phyloP scores from a whole-genome alignment of 2,113 vertebrate genomes.

The Ramphastos sulfuratus region DNA sequence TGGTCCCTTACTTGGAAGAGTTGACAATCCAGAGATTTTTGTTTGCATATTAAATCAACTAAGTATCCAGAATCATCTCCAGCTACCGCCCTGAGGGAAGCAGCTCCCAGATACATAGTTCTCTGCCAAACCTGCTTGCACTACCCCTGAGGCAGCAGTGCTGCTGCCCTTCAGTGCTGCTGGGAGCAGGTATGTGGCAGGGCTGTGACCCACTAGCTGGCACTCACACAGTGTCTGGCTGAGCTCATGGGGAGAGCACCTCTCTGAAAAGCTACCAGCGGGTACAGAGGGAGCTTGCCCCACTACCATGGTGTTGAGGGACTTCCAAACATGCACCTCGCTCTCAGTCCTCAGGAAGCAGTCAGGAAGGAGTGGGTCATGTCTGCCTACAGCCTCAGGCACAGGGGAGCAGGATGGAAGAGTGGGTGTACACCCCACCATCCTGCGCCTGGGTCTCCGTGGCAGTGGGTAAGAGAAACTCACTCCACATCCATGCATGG shows the following conservation, averaged over 20 bases:
- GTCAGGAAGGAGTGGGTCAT: background rate
- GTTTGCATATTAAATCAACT: slow-evolving; percentile 43
- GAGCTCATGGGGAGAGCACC: accelerated
- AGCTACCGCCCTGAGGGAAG: background rate
- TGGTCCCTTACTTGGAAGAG: slow-evolving; percentile 1
- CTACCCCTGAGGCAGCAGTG: background rate
- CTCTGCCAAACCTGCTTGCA: background rate
- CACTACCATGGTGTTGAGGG: accelerated
- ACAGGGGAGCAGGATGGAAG: background rate
- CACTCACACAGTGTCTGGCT: accelerated
- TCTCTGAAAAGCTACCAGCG: background rate
- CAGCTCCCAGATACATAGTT: slow-evolving; percentile 21
- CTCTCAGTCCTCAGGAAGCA: accelerated
- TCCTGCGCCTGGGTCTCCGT: background rate
- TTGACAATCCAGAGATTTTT: slow-evolving; percentile 27
- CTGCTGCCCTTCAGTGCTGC: background rate
- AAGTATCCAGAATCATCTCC: slow-evolving; percentile 30
- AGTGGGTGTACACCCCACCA: background rate
- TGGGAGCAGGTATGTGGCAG: accelerated
- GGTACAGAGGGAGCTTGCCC: accelerated
- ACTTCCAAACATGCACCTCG: accelerated
- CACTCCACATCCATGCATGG: background rate
- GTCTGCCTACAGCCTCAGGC: background rate
- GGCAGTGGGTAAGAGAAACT: background rate
- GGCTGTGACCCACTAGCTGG: accelerated